phyloP scores from a whole-genome alignment of 2,113 vertebrate species.

The Agelaius tricolor region DNA sequence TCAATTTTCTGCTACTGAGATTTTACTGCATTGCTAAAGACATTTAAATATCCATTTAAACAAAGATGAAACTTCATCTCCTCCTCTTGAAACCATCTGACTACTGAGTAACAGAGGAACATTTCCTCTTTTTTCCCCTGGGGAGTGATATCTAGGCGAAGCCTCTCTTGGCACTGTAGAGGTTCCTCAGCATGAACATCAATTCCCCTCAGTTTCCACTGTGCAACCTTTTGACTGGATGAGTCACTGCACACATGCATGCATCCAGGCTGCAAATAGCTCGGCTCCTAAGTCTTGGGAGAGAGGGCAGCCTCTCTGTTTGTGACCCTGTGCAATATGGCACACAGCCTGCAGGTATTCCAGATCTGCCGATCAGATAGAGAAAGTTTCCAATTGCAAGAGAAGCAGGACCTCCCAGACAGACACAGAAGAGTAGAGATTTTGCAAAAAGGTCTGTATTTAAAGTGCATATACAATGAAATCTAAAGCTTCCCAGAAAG shows the following conservation, averaged over 20 bases:
- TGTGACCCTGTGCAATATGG: neutral
- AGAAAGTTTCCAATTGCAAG: neutral
- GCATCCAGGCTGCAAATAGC: neutral
- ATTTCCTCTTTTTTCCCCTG: neutral
- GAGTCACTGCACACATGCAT: neutral
- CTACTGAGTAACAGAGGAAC: neutral
- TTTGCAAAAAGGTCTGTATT: neutral
- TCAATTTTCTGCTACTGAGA: neutral
- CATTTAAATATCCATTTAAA: neutral
- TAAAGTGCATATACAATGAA: neutral
- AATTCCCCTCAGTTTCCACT: neutral
- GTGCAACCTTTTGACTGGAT: neutral
- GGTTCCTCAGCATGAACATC: neutral
- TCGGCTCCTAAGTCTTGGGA: neutral
- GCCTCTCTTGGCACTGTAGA: neutral
- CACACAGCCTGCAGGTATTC: neutral
- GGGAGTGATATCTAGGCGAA: neutral
- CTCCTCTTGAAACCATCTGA: neutral
- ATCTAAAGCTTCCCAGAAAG: neutral
- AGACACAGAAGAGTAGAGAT: neutral
- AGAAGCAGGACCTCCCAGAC: neutral
- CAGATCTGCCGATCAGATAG: neutral
- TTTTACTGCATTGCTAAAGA: neutral
- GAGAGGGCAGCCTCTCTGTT: neutral
- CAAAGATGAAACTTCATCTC: neutral